Base-by-base conservation (phyloP, 2,797 vertebrate species). In the Oreortyx pictus region DNA sequence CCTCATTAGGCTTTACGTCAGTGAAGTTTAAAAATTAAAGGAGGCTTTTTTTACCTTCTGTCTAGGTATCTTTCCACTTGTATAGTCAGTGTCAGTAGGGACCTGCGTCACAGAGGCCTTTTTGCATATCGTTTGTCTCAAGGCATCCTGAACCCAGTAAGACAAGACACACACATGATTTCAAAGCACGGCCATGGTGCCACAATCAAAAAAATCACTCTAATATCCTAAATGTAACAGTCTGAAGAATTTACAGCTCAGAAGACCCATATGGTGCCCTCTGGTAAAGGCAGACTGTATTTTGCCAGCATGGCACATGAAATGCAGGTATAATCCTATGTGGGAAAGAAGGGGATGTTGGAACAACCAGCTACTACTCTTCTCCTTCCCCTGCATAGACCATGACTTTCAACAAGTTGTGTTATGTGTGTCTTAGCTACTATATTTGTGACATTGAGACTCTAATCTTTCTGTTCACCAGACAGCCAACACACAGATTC, bases 11-110 rank as follows among this genome's bases (percentile, higher is more conserved):
- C 61, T 86, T 91, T 95, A 94, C 78, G 89, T 86, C 79, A 95
- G 89, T 93, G 67, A 95, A 95, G 72, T 90, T 94, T 95, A 95
- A 96, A 96, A 96, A 93, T 80, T 78, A 46, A 89, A 78, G 93
- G 71, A 75, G 24, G 71, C 11, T 74, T 94, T 92, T 97, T 77
- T 83, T 96, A 92, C 52, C 66, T 88, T 84, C 93, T 84, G 43
- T 78, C 80, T 93, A 95, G 57, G 73, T 90, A 56, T 68, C 73
- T 67, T 83, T 90, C 77, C 56, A 68, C 35, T 76, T 77, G 47
- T 49, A 82, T 47, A 93, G 87, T 22, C 83, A 92, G 49, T 54
- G 59, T 27, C 64, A 74, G 49, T 0, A 52, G 64, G 57, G 65
- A 68, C 22, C 46, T 72, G 4, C 31, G 43, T 84, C 82, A 96